Evolutionary conservation across 1,140 invertebrate genomes (phyloP), one percentile per base, ranked within the genome.

Genomic region (Nasonia vitripennis): DNA sequence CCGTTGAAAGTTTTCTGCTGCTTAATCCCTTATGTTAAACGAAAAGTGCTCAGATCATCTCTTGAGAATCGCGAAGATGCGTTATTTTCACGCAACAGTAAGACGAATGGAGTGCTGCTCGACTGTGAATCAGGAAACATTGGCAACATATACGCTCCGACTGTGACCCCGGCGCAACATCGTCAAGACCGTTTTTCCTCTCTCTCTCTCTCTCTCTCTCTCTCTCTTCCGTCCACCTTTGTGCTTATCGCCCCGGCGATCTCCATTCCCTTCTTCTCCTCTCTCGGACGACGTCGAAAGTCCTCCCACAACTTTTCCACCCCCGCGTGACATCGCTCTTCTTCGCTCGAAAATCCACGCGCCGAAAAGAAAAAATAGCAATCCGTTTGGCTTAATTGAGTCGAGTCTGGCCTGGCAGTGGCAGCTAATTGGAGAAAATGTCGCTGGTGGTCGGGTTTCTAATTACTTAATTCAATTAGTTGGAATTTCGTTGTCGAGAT

Each of bases 401-500:
- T 62, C 20, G 74, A n/a, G 37, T n/a, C 74, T 77, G 6, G 74
- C 74, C 37, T 27, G 1, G 27, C 27, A 27, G 27, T 27, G 1
- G 27, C 27, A 27, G 27, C 27, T 78, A 78, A 78, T 78, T 78
- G 75, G 62, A 27, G 48, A 14, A 34, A 78, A 51, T 31, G 11
- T 37, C 73, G 34, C 20, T 37, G 3, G 12, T 2, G 34, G 48
- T 55, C 34, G 78, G 68, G 23, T 45, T 5, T 27, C 62, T 81
- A 81, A 81, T 81, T 81, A 45, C 7, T 45, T 45, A 81, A 81
- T 81, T 81, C 67, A 81, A 81, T 81, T 81, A 70, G 37, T 12
- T 71, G 23, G 78, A 27, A 79, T 67, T 34, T 34, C 48, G 41
- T 73, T 12, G 70, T 27, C 17, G 14, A 75, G 73, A 11, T 41